Percentiles rank a stretch among this genome's conserved stretches.
Conservation (phyloP, 2,797 vertebrate species). For the Microctenopoma stevenorrisi region DNA sequence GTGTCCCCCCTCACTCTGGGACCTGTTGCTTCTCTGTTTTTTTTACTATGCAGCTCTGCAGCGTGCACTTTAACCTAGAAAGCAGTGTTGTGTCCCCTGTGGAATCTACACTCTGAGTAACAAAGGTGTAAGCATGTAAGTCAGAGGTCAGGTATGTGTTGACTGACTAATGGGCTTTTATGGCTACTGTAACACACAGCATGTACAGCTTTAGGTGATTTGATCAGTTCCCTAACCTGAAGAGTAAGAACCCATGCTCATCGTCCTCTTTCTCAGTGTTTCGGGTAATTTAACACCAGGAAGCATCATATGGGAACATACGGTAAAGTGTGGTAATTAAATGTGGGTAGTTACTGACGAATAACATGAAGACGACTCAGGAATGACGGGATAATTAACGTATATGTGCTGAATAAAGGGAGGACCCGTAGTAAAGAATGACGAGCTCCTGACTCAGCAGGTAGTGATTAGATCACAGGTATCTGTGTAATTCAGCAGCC, state of each 20-base stretch:
- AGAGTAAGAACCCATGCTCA: neutral
- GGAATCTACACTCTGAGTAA: constrained; percentile 29
- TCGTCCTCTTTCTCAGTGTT: neutral
- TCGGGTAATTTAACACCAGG: neutral
- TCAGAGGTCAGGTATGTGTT: constrained; percentile 11
- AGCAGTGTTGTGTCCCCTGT: constrained; percentile 23
- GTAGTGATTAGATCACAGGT: too few relatives aligned
- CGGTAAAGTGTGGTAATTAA: too few relatives aligned
- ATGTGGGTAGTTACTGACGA: too few relatives aligned
- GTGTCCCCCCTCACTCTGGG: constrained; percentile 23
- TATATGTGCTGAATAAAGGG: too few relatives aligned
- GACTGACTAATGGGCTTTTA: neutral
- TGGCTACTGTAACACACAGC: neutral
- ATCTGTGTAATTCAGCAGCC: too few relatives aligned
- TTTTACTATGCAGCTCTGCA: constrained; percentile 27
- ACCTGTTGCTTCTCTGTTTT: constrained; percentile 19
- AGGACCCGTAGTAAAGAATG: too few relatives aligned
- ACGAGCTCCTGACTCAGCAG: too few relatives aligned
- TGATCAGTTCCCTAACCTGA: neutral
- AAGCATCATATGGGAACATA: too few relatives aligned
- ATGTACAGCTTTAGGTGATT: neutral
- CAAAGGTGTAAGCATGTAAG: constrained; percentile 1
- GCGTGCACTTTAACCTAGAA: constrained; percentile 76
- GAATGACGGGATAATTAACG: too few relatives aligned
- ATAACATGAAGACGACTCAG: too few relatives aligned